Percentiles rank a stretch among this genome's conserved stretches.
These are phyloP conservation scores for Sylvietta virens DNA, from an alignment of 2,113 vertebrate species.

Conservation along the genomic window DNA sequence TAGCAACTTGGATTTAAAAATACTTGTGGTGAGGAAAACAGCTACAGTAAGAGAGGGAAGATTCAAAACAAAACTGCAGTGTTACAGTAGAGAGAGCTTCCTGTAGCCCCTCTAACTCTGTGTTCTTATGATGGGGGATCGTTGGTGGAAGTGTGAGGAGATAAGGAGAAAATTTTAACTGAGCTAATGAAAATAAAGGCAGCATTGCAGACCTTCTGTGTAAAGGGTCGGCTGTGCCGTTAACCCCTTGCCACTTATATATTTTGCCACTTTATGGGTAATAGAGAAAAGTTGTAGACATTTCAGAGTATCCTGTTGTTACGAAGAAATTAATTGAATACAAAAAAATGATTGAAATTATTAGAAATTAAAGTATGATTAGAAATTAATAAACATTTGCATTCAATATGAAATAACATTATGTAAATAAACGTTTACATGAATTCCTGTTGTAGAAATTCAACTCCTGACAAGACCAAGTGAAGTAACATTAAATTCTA, in stretches of 20 bases:
- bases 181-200: not conserved
- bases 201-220: not conserved
- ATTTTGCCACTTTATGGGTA: not conserved
- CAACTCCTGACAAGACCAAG: not conserved
- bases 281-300: not conserved
- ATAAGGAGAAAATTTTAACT: not conserved
- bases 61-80: not conserved
- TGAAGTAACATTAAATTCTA: not conserved
- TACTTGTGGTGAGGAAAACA: not conserved
- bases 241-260: not conserved
- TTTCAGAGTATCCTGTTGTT: not conserved
- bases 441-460: not conserved
- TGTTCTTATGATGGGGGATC: not conserved
- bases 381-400: not conserved
- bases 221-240: not conserved
- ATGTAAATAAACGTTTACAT: not conserved
- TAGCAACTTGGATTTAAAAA: slow-evolving; percentile 27
- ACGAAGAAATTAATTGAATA: not conserved
- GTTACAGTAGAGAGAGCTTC: not conserved
- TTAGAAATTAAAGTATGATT: not conserved
- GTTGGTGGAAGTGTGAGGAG: not conserved
- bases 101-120: not conserved
- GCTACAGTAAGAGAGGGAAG: not conserved
- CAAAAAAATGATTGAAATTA: not conserved
- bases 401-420: not conserved